Evolutionary conservation across 2,797 vertebrate genomes (phyloP), one percentile per base, ranked within the genome.

Genomic region (Sebastes aleutianus): DNA sequence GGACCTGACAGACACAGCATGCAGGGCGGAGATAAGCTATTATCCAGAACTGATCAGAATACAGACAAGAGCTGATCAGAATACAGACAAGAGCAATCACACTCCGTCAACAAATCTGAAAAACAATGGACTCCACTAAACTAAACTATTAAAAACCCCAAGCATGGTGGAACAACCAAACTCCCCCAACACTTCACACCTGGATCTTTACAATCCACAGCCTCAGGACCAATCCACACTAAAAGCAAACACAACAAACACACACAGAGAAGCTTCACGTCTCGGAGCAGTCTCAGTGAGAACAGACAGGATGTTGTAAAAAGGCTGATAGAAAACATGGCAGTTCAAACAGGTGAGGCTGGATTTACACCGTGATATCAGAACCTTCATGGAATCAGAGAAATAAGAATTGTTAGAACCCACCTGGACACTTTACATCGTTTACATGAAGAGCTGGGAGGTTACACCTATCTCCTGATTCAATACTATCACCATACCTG

Each of bases 61-160:
- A 18, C 34, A 59, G 56, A 70, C 39, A 32, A 47, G 53, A 27
- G 26, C 24, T 26, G 59, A 79, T 56, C 58, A 70, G 43, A 39
- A 70, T n/a, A 20, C 36, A 29, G 27, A 32, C 31, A 32, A 50
- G 53, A 27, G 36, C 24, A 72, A 64, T 16, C 36, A 6, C 58
- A 22, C 22, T 50, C 63, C 31, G 62, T 57, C 68, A 63, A 32
- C 75, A 53, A 8, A 67, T 64, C 47, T 13, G 36, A 18, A 68
- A 71, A 74, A 61, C 26, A 67, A 57, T 56, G n/a, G 59, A 73
- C 75, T 61, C 56, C n/a, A 70, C 22, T 27, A 64, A 61, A 67
- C 58, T 32, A 64, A 61, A 63, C 57, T 57, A 34, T 36, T 53
- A 58, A 8, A 75, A 58, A 13, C 0, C 18, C 24, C 8, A 6